A percentile compares a stretch with the other conserved stretches of the same genome.
Evolutionary conservation across 2,888 invertebrate genomes (phyloP).

Genomic region (Leptothorax acervorum): DNA sequence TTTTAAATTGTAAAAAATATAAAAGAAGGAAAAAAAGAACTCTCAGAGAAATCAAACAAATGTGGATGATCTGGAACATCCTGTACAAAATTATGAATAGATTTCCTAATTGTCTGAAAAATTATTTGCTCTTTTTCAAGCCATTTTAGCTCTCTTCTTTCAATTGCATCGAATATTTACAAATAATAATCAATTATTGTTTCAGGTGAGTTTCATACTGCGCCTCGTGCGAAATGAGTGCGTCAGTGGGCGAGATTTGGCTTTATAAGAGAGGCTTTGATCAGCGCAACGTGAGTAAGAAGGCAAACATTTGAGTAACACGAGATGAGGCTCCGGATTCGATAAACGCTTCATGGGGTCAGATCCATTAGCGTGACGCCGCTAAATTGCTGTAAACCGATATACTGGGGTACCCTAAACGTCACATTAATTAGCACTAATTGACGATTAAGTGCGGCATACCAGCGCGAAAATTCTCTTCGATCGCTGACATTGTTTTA

Average conservation of each 20-base stretch:
- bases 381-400: slow-evolving; percentile 63
- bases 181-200: not conserved
- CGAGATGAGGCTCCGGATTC: slow-evolving; percentile 57
- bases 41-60: no score
- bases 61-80: not conserved
- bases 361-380: slow-evolving; percentile 66
- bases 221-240: not conserved
- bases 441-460: slow-evolving; percentile 45
- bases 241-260: slow-evolving; percentile 19
- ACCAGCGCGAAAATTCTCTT: slow-evolving; percentile 14
- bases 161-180: not conserved
- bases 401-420: slow-evolving; percentile 52
- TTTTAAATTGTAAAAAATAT: not conserved
- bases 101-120: no score
- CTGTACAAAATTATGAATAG: not conserved
- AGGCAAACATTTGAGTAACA: slow-evolving; percentile 68
- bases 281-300: slow-evolving; percentile 60
- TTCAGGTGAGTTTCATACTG: slow-evolving; percentile 23
- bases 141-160: not conserved
- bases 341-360: slow-evolving; percentile 65
- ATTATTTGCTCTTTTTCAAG: not conserved
- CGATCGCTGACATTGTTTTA: slow-evolving; percentile 16
- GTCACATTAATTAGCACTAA: slow-evolving; percentile 62
- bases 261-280: slow-evolving; percentile 42
- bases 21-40: no score